A percentile compares a stretch with the other conserved stretches of the same genome.
Evolutionary conservation across 1,140 invertebrate species (phyloP).

Genomic region (Scaptomyza graminum): DNA sequence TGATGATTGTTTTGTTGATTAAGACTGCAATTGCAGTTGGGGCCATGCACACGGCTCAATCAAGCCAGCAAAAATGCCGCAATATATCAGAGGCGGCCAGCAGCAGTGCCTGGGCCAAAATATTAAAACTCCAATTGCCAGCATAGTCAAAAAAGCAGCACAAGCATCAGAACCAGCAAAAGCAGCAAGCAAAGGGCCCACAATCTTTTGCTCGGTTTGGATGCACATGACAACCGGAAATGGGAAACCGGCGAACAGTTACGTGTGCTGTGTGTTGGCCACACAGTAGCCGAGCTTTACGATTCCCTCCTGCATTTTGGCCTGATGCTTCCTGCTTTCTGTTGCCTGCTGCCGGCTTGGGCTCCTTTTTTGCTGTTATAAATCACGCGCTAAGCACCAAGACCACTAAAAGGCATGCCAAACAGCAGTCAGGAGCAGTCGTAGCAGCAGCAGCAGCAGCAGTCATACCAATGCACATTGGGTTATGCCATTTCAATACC

Average conservation of each 20-base stretch:
- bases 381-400: slow-evolving; percentile 79
- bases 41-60: slow-evolving; percentile 19
- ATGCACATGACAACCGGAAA: slow-evolving; percentile 80
- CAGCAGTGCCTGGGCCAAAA: slow-evolving; percentile 16
- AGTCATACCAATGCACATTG: slow-evolving; percentile 58
- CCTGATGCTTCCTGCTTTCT: slow-evolving; percentile 14
- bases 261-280: slow-evolving; percentile 69
- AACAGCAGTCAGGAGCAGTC: slow-evolving; percentile 36
- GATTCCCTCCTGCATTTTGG: slow-evolving; percentile 7
- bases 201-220: slow-evolving; percentile 75
- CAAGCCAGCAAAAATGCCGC: slow-evolving; percentile 45
- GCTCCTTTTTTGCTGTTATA: slow-evolving; percentile 62
- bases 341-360: slow-evolving; percentile 24
- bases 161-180: not conserved
- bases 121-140: slow-evolving; percentile 34
- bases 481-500: slow-evolving; percentile 5
- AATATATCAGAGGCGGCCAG: slow-evolving; percentile 39
- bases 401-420: slow-evolving; percentile 50
- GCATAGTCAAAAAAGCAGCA: slow-evolving; percentile 30
- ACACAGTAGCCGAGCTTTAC: slow-evolving; percentile 56
- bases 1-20: slow-evolving; percentile 71
- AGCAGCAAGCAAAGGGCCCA: slow-evolving; percentile 60
- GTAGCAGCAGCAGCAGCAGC: slow-evolving; percentile 20
- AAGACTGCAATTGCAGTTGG: slow-evolving; percentile 57
- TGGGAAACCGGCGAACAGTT: slow-evolving; percentile 74